A percentile compares a stretch with the other conserved stretches of the same genome.
Evolutionary conservation across 2,797 vertebrate genomes (phyloP).

Genomic region (Scolopax bukidnonensis): DNA sequence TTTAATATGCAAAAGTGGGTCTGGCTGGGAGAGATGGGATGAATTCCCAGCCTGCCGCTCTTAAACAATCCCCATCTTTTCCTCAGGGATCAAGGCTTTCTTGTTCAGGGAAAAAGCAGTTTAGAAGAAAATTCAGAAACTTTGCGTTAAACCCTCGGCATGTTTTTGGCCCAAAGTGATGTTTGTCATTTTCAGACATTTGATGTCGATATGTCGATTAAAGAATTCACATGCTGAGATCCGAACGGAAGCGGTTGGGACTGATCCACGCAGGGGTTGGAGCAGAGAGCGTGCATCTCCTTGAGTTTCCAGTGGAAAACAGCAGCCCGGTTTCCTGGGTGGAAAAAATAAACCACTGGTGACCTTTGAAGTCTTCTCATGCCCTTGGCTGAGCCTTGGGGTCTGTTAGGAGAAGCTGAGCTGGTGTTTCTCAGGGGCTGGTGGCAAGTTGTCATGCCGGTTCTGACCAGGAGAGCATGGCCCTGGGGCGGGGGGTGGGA

Average conservation of each 20-base stretch:
- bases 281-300: accelerated
- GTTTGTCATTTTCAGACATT: not conserved
- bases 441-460: not conserved
- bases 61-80: not conserved
- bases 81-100: not conserved
- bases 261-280: accelerated
- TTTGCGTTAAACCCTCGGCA: not conserved
- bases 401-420: not conserved
- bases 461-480: accelerated
- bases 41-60: not conserved
- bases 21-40: not conserved
- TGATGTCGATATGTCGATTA: accelerated
- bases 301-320: not conserved
- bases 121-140: not conserved
- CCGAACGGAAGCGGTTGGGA: accelerated
- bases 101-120: not conserved
- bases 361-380: not conserved
- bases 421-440: not conserved
- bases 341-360: not conserved
- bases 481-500: not conserved
- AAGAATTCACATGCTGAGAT: not conserved
- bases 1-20: not conserved
- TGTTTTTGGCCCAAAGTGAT: not conserved
- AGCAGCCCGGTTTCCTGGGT: not conserved
- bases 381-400: accelerated